These are phyloP conservation scores for Lasiurus borealis DNA, from an alignment of 2,113 vertebrate genomes.

Conservation along the genomic window DNA sequence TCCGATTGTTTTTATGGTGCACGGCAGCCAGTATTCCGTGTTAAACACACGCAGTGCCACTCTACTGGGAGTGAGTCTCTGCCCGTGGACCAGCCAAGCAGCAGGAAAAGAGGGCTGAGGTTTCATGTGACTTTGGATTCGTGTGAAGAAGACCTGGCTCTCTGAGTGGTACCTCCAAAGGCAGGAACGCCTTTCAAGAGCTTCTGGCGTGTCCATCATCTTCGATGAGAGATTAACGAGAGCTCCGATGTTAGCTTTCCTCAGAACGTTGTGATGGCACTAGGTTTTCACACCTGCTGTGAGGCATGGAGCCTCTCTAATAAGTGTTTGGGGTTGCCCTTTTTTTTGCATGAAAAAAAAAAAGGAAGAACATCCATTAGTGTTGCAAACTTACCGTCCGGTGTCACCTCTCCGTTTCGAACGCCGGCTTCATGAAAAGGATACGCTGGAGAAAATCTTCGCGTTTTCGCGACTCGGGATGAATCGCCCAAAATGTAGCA, in stretches of 20 bases:
- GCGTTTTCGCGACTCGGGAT: slow-evolving; percentile 34
- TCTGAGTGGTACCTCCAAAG: slow-evolving; percentile 53
- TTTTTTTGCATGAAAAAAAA: slow-evolving; percentile 57
- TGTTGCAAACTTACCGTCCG: neutral
- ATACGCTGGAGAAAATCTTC: slow-evolving; percentile 47
- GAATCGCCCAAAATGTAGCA: slow-evolving; percentile 61
- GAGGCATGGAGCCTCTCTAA: slow-evolving; percentile 72
- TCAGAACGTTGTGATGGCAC: slow-evolving; percentile 43
- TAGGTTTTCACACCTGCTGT: slow-evolving; percentile 22
- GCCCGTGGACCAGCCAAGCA: neutral
- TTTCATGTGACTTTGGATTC: neutral
- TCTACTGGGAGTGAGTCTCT: neutral
- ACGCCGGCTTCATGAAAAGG: slow-evolving; percentile 17
- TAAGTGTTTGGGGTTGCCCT: slow-evolving; percentile 46
- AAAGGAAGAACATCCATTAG: slow-evolving; percentile 37
- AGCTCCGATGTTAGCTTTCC: slow-evolving; percentile 49
- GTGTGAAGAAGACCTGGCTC: neutral
- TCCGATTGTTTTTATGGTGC: neutral
- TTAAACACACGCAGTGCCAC: neutral
- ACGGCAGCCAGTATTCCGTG: neutral
- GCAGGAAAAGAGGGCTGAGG: neutral
- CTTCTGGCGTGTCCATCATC: slow-evolving; percentile 51
- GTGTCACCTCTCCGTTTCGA: slow-evolving; percentile 50
- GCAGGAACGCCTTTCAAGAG: neutral
- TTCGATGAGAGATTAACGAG: slow-evolving; percentile 63